Percentiles rank a stretch among this genome's conserved stretches.
These are phyloP conservation scores for Atethmia centrago DNA, from an alignment of 2,888 invertebrate species.

Conservation along the genomic window DNA sequence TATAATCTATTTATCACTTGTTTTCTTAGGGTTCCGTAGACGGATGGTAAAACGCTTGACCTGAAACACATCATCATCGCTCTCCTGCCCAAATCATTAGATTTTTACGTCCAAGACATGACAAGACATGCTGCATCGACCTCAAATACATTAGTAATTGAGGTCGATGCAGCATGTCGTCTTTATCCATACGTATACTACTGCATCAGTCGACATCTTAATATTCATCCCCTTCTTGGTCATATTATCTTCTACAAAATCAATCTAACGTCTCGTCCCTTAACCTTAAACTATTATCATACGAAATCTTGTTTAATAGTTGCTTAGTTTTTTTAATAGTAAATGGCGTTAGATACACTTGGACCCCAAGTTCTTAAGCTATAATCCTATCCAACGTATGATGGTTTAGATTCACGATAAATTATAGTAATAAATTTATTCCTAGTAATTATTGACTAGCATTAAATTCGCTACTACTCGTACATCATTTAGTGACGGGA, in stretches of 20 bases:
- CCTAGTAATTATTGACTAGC: constrained; percentile 20
- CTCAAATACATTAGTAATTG: too few species aligned
- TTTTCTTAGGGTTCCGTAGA: constrained; percentile 50
- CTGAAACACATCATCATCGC: neutral
- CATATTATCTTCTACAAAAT: neutral
- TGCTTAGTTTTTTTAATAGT: neutral
- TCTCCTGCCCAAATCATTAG: too few species aligned
- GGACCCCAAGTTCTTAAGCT: neutral
- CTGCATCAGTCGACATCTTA: neutral
- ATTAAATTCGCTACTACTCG: constrained; percentile 28
- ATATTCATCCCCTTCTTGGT: neutral
- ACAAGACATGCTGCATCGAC: too few species aligned
- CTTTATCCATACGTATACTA: too few species aligned
- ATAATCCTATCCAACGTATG: neutral
- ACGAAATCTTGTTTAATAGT: neutral
- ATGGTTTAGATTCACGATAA: neutral
- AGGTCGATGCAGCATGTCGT: neutral
- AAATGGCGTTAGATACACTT: neutral
- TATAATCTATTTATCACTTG: constrained; percentile 76
- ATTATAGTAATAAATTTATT: constrained; percentile 15
- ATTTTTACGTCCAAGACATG: too few species aligned
- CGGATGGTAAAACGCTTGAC: neutral
- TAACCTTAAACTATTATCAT: neutral
- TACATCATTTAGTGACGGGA: constrained; percentile 30
- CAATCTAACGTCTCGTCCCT: neutral